phyloP scores from a whole-genome alignment of 2,113 vertebrate genomes.

The Narcine bancroftii region DNA sequence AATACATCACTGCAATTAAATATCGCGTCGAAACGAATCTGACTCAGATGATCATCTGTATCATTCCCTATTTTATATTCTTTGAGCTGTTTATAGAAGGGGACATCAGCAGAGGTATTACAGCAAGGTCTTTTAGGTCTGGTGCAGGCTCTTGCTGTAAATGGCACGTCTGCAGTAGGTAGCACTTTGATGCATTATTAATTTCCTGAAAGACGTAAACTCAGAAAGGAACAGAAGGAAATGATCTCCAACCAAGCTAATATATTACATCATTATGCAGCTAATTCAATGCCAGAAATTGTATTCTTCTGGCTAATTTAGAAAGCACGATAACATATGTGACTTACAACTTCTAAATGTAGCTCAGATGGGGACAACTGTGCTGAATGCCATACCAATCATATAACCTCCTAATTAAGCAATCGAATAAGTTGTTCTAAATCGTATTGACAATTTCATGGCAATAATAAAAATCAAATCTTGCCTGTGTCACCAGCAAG shows the following conservation, averaged over 20 bases:
- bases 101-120: background rate
- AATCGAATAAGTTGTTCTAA: background rate
- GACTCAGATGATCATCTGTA: slow-evolving; percentile 24
- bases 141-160: slow-evolving; percentile 36
- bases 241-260: slow-evolving; percentile 32
- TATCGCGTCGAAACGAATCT: background rate
- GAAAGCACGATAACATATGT: background rate
- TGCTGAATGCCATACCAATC: background rate
- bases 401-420: slow-evolving; percentile 1
- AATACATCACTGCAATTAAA: slow-evolving; percentile 36
- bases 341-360: background rate
- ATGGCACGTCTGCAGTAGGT: slow-evolving; percentile 37
- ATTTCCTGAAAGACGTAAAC: slow-evolving; percentile 37
- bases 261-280: slow-evolving; percentile 36
- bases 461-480: background rate
- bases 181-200: slow-evolving; percentile 40
- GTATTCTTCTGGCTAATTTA: slow-evolving; percentile 6
- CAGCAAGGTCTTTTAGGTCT: slow-evolving; percentile 37
- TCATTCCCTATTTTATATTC: slow-evolving; percentile 29
- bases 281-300: slow-evolving; percentile 15
- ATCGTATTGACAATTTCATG: background rate
- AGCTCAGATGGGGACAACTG: background rate
- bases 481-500: background rate
- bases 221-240: slow-evolving; percentile 34
- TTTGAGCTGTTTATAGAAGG: slow-evolving; percentile 23